Evolutionary conservation across 1,140 invertebrate species (phyloP).

Genomic region (Heliconius congener): DNA sequence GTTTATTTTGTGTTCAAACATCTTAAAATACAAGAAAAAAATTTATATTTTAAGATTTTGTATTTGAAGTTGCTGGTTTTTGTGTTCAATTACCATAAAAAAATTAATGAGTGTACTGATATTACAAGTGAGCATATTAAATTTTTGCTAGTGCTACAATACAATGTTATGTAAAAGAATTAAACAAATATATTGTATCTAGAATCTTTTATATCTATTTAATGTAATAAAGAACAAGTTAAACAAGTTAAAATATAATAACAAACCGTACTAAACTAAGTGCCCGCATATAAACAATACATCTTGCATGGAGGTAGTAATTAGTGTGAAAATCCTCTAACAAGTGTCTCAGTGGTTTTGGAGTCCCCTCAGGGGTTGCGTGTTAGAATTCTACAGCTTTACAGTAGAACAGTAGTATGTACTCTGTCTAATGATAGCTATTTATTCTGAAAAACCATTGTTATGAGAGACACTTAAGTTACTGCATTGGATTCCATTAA

Average conservation of each 20-base stretch:
- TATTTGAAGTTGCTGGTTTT: too few relatives aligned
- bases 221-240: too few relatives aligned
- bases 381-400: constrained; percentile 27
- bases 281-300: constrained; percentile 13
- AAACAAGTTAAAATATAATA: background rate
- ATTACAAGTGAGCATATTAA: too few relatives aligned
- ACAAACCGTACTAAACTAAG: background rate
- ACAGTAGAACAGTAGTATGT: constrained; percentile 34
- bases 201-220: too few relatives aligned
- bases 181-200: too few relatives aligned
- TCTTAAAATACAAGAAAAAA: too few relatives aligned
- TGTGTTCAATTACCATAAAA: too few relatives aligned
- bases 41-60: too few relatives aligned
- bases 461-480: constrained; percentile 23
- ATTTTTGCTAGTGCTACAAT: too few relatives aligned
- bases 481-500: background rate
- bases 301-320: constrained; percentile 46
- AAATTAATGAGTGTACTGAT: too few relatives aligned
- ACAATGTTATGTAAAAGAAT: too few relatives aligned
- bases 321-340: constrained; percentile 55
- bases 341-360: constrained; percentile 44
- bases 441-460: constrained; percentile 51
- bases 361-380: constrained; percentile 38
- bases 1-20: background rate
- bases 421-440: constrained; percentile 52